phyloP scores from a whole-genome alignment of 2,797 vertebrate genomes.

The Etheostoma perlongum region DNA sequence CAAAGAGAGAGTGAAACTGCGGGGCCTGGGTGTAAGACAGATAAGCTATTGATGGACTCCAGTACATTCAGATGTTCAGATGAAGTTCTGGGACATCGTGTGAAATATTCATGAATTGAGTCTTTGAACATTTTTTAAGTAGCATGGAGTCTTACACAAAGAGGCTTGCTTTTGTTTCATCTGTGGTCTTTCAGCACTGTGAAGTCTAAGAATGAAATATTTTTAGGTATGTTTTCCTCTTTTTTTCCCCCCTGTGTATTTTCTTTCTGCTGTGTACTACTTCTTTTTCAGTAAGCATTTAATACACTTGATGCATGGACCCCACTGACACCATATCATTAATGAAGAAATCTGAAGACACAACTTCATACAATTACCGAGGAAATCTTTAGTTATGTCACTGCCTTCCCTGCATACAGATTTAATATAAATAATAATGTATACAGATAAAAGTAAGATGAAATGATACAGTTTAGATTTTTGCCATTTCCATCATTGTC shows the following conservation, averaged over 20 bases:
- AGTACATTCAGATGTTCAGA: conserved; percentile 63
- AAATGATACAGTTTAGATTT: conserved; percentile 19
- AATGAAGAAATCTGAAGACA: conserved; percentile 23
- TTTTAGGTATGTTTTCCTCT: neutral
- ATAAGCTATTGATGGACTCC: conserved; percentile 71
- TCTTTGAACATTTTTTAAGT: conserved; percentile 35
- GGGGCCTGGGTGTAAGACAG: conserved; percentile 55
- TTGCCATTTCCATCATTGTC: neutral
- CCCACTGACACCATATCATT: conserved; percentile 4
- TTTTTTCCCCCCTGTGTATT: neutral
- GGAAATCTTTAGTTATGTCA: conserved; percentile 15
- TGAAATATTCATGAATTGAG: conserved; percentile 66
- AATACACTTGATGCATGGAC: conserved; percentile 4
- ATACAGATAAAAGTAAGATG: conserved; percentile 19
- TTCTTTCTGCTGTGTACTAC: neutral
- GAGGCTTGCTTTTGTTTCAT: conserved; percentile 39
- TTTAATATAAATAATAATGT: conserved; percentile 12
- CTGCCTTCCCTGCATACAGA: neutral
- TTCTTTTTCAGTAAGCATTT: conserved; percentile 10
- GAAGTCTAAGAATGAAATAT: conserved; percentile 10
- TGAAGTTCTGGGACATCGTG: conserved; percentile 61
- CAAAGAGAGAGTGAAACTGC: conserved; percentile 36
- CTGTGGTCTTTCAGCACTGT: neutral
- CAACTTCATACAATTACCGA: neutral
- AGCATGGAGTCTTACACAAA: conserved; percentile 19